Conservation (phyloP, 2,888 invertebrate species). For the Aspidiotus destructor region DNA sequence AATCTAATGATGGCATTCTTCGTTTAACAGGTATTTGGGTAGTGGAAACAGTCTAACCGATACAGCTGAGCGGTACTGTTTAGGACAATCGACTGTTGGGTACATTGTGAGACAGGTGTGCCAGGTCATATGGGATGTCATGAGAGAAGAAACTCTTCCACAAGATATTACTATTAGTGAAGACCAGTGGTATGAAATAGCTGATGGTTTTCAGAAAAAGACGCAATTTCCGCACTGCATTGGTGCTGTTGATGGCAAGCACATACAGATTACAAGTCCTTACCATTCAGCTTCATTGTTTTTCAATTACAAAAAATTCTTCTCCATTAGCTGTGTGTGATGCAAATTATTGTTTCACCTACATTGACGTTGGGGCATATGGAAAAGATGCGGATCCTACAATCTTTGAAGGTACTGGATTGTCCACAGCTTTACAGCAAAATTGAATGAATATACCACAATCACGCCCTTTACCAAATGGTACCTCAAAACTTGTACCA, state of each 20-base stretch:
- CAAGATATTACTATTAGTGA: conserved; percentile 34
- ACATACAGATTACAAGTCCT: conserved; percentile 27
- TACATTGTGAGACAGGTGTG: conserved; percentile 36
- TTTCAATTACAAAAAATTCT: conserved; percentile 33
- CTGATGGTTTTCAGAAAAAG: conserved; percentile 34
- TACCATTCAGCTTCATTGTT: conserved; percentile 26
- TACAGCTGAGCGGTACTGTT: conserved; percentile 9
- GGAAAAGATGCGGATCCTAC: conserved; percentile 33
- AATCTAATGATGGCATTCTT: too few species aligned
- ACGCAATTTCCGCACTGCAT: conserved; percentile 35
- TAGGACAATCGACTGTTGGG: conserved; percentile 9
- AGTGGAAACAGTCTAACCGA: conserved; percentile 13
- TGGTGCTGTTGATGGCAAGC: conserved; percentile 33
- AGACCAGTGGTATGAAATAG: conserved; percentile 29
- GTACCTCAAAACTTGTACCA: conserved; percentile 5
- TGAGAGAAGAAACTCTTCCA: conserved; percentile 34
- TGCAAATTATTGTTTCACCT: conserved; percentile 31
- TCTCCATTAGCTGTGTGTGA: conserved; percentile 31
- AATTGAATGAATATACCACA: conserved; percentile 6
- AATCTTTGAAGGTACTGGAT: conserved; percentile 28
- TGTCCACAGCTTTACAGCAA: not conserved
- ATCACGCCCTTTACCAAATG: not conserved
- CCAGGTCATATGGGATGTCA: conserved; percentile 34
- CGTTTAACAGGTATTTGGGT: conserved; percentile 6
- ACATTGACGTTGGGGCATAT: conserved; percentile 21